These are phyloP conservation scores for Monomorium pharaonis DNA, from an alignment of 1,140 invertebrate genomes.

Conservation along the genomic window DNA sequence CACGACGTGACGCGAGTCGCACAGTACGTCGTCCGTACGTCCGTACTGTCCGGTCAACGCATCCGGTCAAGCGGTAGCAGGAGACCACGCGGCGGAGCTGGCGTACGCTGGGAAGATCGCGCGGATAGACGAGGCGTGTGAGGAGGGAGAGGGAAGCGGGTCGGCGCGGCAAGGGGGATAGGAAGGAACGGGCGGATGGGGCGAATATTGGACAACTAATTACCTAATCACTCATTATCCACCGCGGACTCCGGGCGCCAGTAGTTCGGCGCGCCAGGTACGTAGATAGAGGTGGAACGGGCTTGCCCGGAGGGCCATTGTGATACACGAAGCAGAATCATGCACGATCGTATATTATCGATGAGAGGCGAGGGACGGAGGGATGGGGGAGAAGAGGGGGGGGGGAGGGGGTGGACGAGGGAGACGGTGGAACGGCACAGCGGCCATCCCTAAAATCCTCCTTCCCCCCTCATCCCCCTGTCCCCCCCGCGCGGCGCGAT, in stretches of 20 bases:
- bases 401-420: no score
- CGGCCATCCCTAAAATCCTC: constrained; percentile 51
- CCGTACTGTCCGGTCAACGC: constrained; percentile 44
- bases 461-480: not conserved
- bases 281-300: constrained; percentile 69
- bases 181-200: constrained; percentile 51
- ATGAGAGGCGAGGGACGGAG: constrained; percentile 61
- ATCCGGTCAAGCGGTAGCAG: constrained; percentile 55
- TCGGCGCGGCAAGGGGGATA: not conserved
- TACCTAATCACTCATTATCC: constrained; percentile 80
- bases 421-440: constrained; percentile 1
- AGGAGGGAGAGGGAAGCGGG: not conserved
- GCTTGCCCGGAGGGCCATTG: constrained; percentile 75
- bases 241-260: constrained; percentile 68
- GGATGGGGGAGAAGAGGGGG: not conserved
- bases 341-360: constrained; percentile 76
- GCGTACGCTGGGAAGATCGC: constrained; percentile 23
- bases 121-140: constrained; percentile 31
- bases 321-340: constrained; percentile 77
- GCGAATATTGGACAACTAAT: constrained; percentile 80
- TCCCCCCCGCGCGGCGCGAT: constrained; percentile 21
- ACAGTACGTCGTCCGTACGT: constrained; percentile 3
- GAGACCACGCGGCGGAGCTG: constrained; percentile 31
- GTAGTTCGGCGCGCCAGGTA: constrained; percentile 69
- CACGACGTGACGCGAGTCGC: not conserved